phyloP scores from a whole-genome alignment of 2,113 vertebrate genomes.

The Pithys albifrons region DNA sequence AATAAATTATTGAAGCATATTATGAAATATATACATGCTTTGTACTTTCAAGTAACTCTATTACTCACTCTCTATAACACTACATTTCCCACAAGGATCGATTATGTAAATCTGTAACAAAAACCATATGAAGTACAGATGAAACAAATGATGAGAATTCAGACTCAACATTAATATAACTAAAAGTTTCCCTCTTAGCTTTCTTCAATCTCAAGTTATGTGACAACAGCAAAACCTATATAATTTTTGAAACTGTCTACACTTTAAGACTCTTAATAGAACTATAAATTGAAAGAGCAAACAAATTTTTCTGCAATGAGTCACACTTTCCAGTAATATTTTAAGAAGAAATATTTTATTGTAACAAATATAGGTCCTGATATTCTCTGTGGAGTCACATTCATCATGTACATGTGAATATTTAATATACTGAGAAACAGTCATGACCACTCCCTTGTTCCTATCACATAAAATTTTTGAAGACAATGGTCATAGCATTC shows the following conservation, averaged over 20 bases:
- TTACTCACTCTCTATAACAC: conserved; percentile 47
- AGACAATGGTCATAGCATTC: conserved; percentile 5
- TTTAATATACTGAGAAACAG: conserved; percentile 47
- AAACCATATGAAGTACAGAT: conserved; percentile 16
- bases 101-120: conserved; percentile 50
- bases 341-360: conserved; percentile 23
- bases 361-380: not conserved
- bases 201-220: conserved; percentile 3
- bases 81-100: conserved; percentile 36
- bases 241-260: conserved; percentile 27
- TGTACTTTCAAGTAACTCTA: conserved; percentile 56
- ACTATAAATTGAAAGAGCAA: conserved; percentile 12
- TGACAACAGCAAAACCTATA: conserved; percentile 1
- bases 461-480: conserved; percentile 46
- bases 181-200: not conserved
- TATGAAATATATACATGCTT: conserved; percentile 42
- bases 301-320: not conserved
- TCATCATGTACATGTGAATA: not conserved
- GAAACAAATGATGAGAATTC: conserved; percentile 27
- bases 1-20: conserved; percentile 41
- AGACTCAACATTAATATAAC: conserved; percentile 14
- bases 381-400: conserved; percentile 6
- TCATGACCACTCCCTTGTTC: conserved; percentile 36
- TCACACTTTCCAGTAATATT: not conserved
- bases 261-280: conserved; percentile 14